These are phyloP conservation scores for Theocolax elegans DNA, from an alignment of 1,140 invertebrate genomes.

Conservation along the genomic window DNA sequence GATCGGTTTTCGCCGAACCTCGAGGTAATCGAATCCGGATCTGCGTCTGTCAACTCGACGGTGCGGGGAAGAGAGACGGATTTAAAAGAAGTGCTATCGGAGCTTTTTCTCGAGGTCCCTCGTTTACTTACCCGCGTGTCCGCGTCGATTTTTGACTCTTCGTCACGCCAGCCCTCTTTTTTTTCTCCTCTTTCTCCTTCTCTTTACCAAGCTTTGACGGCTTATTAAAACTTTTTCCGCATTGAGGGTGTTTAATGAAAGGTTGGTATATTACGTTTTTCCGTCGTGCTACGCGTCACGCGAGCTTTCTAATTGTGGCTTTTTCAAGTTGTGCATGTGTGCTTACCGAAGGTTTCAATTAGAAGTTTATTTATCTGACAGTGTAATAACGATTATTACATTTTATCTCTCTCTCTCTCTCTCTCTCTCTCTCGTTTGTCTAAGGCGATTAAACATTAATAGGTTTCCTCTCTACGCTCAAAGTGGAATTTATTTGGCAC, in stretches of 20 bases:
- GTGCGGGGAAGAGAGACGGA: not conserved
- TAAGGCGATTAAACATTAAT: no score
- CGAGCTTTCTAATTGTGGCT: not conserved
- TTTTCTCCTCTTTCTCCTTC: not conserved
- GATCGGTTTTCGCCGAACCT: slow-evolving; percentile 64
- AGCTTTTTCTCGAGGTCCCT: slow-evolving; percentile 31
- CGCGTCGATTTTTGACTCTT: slow-evolving; percentile 36
- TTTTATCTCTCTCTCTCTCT: no score
- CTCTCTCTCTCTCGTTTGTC: no score
- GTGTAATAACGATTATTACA: no score
- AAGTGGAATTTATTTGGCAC: no score
- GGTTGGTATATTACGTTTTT: slow-evolving; percentile 24
- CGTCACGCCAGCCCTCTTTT: not conserved
- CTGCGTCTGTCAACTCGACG: slow-evolving; percentile 39
- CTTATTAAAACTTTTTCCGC: slow-evolving; percentile 35
- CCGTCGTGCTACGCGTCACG: not conserved
- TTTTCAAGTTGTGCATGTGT: no score
- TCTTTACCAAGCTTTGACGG: not conserved
- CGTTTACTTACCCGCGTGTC: slow-evolving; percentile 41
- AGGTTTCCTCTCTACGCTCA: no score
- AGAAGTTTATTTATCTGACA: no score
- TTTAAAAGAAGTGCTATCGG: not conserved
- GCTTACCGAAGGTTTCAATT: no score
- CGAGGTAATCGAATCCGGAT: slow-evolving; percentile 47
- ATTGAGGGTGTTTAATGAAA: slow-evolving; percentile 12